A percentile compares a stretch with the other conserved stretches of the same genome.
Evolutionary conservation across 2,888 invertebrate species (phyloP).

Genomic region (Drosophila nr. medialis): DNA sequence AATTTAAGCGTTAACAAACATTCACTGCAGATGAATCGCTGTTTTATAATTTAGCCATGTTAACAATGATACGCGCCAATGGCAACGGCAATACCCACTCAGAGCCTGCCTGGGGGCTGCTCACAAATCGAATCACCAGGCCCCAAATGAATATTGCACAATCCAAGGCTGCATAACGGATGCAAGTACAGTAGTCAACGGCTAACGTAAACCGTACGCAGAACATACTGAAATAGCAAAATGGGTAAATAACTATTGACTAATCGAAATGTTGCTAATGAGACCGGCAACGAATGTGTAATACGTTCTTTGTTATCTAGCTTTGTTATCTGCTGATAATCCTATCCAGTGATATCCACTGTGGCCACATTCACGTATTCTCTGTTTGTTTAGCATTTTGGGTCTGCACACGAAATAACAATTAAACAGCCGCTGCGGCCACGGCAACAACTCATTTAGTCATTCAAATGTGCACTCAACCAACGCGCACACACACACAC

Average conservation of each 20-base stretch:
- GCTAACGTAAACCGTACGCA: background rate
- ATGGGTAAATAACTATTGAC: background rate
- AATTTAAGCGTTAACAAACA: slow-evolving; percentile 37
- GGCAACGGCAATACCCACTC: slow-evolving; percentile 19
- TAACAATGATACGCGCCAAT: slow-evolving; percentile 59
- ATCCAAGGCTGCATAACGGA: slow-evolving; percentile 55
- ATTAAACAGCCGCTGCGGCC: slow-evolving; percentile 61
- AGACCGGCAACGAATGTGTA: background rate
- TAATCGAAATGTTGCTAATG: background rate
- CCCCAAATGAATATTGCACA: slow-evolving; percentile 51
- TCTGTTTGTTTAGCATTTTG: slow-evolving; percentile 61
- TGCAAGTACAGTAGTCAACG: slow-evolving; percentile 37
- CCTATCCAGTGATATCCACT: slow-evolving; percentile 26
- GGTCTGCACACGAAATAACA: slow-evolving; percentile 66
- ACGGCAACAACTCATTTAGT: slow-evolving; percentile 46
- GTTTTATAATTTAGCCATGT: slow-evolving; percentile 65
- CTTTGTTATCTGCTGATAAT: background rate
- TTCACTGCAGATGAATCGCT: slow-evolving; percentile 23
- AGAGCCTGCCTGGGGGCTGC: slow-evolving; percentile 18
- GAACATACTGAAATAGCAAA: background rate
- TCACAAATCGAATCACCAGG: slow-evolving; percentile 63
- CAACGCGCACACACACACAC: background rate
- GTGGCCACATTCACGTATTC: slow-evolving; percentile 18
- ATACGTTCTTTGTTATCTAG: background rate
- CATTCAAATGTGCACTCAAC: slow-evolving; percentile 45